Evolutionary conservation across 53 echinoderm and acorn worm genomes (phyloP).

Genomic region (Apostichopus leukothele): DNA sequence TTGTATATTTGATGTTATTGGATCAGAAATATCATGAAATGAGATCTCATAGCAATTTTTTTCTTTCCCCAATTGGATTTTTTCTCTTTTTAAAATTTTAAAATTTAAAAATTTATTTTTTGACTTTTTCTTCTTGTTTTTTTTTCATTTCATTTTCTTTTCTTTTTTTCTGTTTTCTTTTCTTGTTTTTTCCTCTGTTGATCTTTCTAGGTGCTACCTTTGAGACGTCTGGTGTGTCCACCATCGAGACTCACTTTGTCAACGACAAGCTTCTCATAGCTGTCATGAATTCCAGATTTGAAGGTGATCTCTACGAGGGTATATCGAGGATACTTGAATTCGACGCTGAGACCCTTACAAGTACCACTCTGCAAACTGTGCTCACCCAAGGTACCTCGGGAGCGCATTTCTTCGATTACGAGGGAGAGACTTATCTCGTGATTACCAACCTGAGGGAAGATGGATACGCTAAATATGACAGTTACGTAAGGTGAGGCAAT

Average conservation of each 20-base stretch:
- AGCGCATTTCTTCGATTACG: conserved; percentile 64
- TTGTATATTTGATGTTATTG: too few relatives aligned
- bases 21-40: too few relatives aligned
- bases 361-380: conserved; percentile 55
- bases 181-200: too few relatives aligned
- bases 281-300: neutral
- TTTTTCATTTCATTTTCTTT: too few relatives aligned
- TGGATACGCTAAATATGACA: conserved; percentile 41
- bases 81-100: too few relatives aligned
- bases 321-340: conserved; percentile 41
- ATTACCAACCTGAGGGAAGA: conserved; percentile 64
- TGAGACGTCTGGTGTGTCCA: neutral
- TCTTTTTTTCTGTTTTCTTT: too few relatives aligned
- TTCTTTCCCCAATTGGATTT: too few relatives aligned
- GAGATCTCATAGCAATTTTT: too few relatives aligned
- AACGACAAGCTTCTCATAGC: conserved; percentile 8
- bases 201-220: conserved; percentile 1
- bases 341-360: conserved; percentile 46
- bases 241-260: conserved; percentile 27
- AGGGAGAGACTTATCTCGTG: conserved; percentile 63
- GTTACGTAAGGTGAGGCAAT: conserved; percentile 54
- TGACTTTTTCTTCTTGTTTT: too few relatives aligned
- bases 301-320: conserved; percentile 14
- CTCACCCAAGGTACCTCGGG: conserved; percentile 64
- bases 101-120: too few relatives aligned